Evolutionary conservation across 2,113 vertebrate genomes (phyloP).

Genomic region (Eulemur macaco): DNA sequence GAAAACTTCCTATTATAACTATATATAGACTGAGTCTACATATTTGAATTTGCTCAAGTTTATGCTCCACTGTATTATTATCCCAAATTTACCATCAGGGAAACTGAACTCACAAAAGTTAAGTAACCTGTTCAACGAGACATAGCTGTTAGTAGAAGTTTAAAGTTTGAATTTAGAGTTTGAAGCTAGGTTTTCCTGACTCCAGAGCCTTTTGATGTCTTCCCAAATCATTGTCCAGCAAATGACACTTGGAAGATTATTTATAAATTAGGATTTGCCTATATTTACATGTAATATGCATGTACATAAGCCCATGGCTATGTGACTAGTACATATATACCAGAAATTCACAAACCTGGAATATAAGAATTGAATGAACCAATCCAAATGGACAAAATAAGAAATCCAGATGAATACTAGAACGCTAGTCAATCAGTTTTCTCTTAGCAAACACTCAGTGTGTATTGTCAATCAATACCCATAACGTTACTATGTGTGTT

Average conservation of each 20-base stretch:
- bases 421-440: neutral
- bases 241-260: neutral
- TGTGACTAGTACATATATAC: neutral
- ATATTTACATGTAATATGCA: neutral
- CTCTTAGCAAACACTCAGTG: neutral
- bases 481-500: neutral
- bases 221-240: neutral
- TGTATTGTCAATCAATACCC: neutral
- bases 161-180: neutral
- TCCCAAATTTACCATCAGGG: neutral
- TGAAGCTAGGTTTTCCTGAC: neutral
- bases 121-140: conserved; percentile 8
- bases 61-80: conserved; percentile 16
- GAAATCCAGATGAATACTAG: neutral
- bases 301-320: neutral
- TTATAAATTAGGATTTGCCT: neutral
- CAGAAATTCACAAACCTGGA: neutral
- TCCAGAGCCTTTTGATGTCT: neutral
- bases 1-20: neutral
- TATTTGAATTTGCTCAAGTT: conserved; percentile 26
- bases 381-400: conserved; percentile 14
- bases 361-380: neutral
- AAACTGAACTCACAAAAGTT: neutral
- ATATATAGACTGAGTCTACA: neutral
- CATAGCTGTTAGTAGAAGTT: neutral